phyloP scores from a whole-genome alignment of 2,888 invertebrate genomes.

The Pollenia griseotomentosa region DNA sequence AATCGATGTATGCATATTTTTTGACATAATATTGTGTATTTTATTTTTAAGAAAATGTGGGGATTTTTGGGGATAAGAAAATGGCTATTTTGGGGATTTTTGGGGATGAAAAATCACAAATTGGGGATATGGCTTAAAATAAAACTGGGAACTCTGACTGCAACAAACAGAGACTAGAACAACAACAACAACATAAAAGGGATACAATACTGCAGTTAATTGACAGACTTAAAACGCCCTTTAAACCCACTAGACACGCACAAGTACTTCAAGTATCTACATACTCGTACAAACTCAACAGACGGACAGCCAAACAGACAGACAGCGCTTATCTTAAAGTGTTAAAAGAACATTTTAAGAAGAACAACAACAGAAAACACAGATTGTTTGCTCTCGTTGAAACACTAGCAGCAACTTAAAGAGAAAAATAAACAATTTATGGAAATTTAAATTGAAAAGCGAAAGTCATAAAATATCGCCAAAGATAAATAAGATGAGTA shows the following conservation, averaged over 20 bases:
- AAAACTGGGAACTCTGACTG: too few species aligned
- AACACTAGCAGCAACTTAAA: constrained; percentile 6
- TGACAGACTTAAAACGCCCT: constrained; percentile 73
- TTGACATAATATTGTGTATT: too few species aligned
- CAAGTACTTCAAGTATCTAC: constrained; percentile 63
- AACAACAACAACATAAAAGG: constrained; percentile 41
- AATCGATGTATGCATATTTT: too few species aligned
- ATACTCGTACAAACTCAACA: constrained; percentile 14
- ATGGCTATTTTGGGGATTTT: too few species aligned
- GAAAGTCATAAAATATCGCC: constrained; percentile 60
- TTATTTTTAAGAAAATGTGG: too few species aligned
- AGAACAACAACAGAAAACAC: constrained; percentile 32
- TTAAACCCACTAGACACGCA: constrained; percentile 69
- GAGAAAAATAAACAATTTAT: constrained; percentile 40
- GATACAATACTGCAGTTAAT: constrained; percentile 66
- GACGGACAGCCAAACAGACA: background rate
- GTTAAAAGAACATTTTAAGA: constrained; percentile 65
- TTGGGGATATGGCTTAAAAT: too few species aligned
- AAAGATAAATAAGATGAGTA: constrained; percentile 50
- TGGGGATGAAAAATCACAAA: too few species aligned
- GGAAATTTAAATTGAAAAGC: constrained; percentile 46
- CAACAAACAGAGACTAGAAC: background rate
- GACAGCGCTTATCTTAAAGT: constrained; percentile 64
- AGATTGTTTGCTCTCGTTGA: constrained; percentile 41
- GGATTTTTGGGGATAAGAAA: too few species aligned